Evolutionary conservation across 2,888 invertebrate genomes (phyloP).

Genomic region (Lomographa bimaculata): DNA sequence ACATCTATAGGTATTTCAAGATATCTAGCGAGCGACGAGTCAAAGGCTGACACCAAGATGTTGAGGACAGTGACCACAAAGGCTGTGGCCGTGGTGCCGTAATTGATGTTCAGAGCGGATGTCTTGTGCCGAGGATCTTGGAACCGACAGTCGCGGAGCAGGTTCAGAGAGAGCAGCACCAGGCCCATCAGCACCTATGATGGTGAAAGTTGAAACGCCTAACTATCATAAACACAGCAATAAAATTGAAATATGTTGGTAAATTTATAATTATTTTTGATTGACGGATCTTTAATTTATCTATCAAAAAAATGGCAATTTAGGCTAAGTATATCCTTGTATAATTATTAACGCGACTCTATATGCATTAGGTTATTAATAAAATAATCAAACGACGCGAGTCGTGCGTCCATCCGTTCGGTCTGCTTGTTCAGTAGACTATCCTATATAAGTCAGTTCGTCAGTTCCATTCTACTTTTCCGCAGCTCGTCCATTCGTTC

Average conservation of each 20-base stretch:
- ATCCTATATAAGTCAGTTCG: no score
- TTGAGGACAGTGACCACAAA: slow-evolving; percentile 90
- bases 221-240: background rate
- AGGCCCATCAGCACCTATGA: slow-evolving; percentile 89
- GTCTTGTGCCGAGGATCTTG: slow-evolving; percentile 87
- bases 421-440: no score
- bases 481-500: no score
- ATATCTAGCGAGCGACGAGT: slow-evolving; percentile 86
- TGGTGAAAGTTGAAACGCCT: slow-evolving; percentile 13
- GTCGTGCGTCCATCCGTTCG: no score
- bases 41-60: slow-evolving; percentile 90
- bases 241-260: background rate
- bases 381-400: no score
- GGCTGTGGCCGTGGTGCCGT: slow-evolving; percentile 87
- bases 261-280: no score
- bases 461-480: no score
- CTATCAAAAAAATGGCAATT: no score
- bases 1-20: slow-evolving; percentile 50
- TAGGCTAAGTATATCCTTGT: no score
- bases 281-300: no score
- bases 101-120: slow-evolving; percentile 88
- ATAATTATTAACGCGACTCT: no score
- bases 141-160: slow-evolving; percentile 90
- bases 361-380: no score
- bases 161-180: slow-evolving; percentile 88